Evolutionary conservation across 2,113 vertebrate genomes (phyloP), one percentile per base, ranked within the genome.

Genomic region (Salminus brasiliensis): DNA sequence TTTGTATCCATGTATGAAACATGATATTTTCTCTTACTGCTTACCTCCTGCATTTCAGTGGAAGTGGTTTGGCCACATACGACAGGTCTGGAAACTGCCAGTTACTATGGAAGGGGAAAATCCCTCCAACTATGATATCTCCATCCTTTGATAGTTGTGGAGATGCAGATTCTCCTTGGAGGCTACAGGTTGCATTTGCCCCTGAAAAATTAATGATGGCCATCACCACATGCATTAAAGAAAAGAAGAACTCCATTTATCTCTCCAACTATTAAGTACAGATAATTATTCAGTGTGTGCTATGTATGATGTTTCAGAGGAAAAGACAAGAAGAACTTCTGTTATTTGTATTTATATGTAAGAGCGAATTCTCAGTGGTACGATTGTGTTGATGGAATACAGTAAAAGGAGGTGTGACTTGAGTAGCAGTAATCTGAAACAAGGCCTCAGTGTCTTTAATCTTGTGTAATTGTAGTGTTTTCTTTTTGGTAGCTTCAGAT

Each of bases 101-200:
- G 32, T 36, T 59, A 23, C 72, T 79, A 75, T 83, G 76, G 27
- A 83, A 83, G 6, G 81, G 73, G 16, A 83, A 83, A 65, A 74
- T 67, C 0, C 55, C 81, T 16, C 81, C 81, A 55, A 83, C 4
- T 57, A 75, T 83, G 4, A 79, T 79, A 69, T 83, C 72, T 3
- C 76, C 81, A 70, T 83, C 55, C 72, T 79, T 83, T 74, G 29
- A 70, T 36, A 83, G n/a, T 45, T 79, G 34, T 47, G 81, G 81
- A 23, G 63, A 32, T 70, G 30, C 30, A 65, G 71, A 60, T 45
- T 79, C 21, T 63, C 76, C 81, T 75, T 29, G 71, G 34, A 79
- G 65, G 30, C 29, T 36, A 55, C 81, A 83, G 7, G 71, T 83
- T 30, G 59, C 65, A 65, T 83, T 79, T 36, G 63, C 41, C 45